Evolutionary conservation across 2,797 vertebrate species (phyloP).

Genomic region (Spatula versicolor): DNA sequence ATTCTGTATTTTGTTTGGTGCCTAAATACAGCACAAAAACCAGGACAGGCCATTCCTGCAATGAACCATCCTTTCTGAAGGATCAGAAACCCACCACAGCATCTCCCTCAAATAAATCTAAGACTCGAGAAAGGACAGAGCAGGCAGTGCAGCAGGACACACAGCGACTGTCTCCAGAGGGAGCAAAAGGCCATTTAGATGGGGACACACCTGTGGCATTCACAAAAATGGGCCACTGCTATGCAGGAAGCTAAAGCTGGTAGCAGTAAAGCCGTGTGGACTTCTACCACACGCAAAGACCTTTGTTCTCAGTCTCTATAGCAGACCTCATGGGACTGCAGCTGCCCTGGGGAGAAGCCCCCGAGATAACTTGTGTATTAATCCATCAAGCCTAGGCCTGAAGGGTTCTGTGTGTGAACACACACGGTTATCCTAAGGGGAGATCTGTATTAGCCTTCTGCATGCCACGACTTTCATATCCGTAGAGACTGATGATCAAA

Average conservation of each 20-base stretch:
- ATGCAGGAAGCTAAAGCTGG: not conserved
- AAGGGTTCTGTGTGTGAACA: not conserved
- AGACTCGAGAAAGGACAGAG: not conserved
- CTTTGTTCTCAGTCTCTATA: not conserved
- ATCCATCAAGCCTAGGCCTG: not conserved
- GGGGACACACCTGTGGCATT: not conserved
- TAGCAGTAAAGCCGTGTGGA: not conserved
- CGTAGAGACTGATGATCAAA: not conserved
- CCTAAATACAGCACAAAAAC: not conserved
- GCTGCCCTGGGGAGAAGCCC: not conserved
- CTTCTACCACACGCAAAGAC: not conserved
- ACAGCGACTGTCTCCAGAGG: not conserved
- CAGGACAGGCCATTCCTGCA: not conserved
- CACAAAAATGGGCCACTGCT: not conserved
- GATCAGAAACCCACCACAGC: not conserved
- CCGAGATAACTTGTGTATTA: rapidly evolving
- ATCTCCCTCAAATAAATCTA: not conserved
- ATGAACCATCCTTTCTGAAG: not conserved
- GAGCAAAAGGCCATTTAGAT: not conserved
- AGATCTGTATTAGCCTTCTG: not conserved
- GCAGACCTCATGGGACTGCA: not conserved
- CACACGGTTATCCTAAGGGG: rapidly evolving
- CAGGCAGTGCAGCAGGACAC: not conserved
- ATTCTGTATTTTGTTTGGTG: not conserved
- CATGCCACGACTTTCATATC: not conserved